These are phyloP conservation scores for Folsomia candida DNA, from an alignment of 2,888 invertebrate genomes.

Conservation along the genomic window DNA sequence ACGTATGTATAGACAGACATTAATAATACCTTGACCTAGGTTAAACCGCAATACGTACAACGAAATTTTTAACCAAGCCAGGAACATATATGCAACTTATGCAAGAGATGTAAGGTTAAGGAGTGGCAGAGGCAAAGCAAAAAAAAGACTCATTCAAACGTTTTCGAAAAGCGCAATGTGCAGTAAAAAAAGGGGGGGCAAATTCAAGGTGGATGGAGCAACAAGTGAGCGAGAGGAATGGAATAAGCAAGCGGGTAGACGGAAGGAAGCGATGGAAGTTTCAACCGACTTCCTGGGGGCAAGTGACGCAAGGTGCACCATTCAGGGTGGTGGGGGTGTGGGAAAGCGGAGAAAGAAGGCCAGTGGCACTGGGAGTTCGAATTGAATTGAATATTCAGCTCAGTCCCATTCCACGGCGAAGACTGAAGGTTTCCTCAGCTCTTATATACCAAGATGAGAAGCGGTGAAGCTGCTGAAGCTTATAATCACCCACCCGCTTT, in stretches of 20 bases:
- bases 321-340: not conserved
- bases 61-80: not conserved
- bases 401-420: slow-evolving; percentile 49
- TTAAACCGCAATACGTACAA: not conserved
- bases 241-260: not conserved
- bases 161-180: not conserved
- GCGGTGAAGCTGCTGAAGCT: slow-evolving; percentile 14
- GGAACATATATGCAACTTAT: too few relatives aligned
- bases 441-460: slow-evolving; percentile 47
- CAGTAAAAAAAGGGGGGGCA: not conserved
- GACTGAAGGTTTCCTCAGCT: slow-evolving; percentile 49
- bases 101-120: too few relatives aligned
- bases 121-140: not conserved
- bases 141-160: not conserved
- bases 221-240: not conserved
- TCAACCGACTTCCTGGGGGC: not conserved
- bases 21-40: not conserved
- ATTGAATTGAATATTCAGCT: slow-evolving; percentile 47
- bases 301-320: not conserved
- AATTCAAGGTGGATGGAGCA: not conserved
- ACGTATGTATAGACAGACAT: too few relatives aligned
- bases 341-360: slow-evolving; percentile 28
- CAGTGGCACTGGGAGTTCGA: slow-evolving; percentile 43
- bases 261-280: not conserved
- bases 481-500: slow-evolving; percentile 5